Conservation (phyloP, 2,113 vertebrate genomes). For the Nanorana parkeri region DNA sequence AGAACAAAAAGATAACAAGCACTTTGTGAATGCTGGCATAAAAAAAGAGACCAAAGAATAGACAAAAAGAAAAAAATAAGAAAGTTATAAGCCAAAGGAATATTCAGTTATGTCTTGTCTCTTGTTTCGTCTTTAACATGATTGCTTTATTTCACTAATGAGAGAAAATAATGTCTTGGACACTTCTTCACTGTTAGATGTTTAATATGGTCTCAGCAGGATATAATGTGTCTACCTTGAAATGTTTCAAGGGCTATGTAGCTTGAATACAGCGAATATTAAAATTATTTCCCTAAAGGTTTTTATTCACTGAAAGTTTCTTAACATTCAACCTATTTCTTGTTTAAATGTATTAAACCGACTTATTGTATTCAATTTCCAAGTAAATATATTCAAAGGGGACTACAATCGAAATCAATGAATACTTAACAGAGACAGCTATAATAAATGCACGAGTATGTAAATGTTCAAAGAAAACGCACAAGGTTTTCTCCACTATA, state of each 20-base stretch:
- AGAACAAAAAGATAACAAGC: slow-evolving; percentile 51
- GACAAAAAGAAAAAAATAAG: slow-evolving; percentile 22
- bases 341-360: slow-evolving; percentile 48
- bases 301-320: slow-evolving; percentile 29
- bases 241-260: slow-evolving; percentile 45
- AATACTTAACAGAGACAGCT: slow-evolving; percentile 13
- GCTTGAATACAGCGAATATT: slow-evolving; percentile 46
- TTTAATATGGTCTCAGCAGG: slow-evolving; percentile 53
- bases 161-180: slow-evolving; percentile 49
- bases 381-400: slow-evolving; percentile 4
- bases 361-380: neutral
- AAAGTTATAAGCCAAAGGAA: slow-evolving; percentile 14
- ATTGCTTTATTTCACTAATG: slow-evolving; percentile 54
- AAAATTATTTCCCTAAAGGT: slow-evolving; percentile 48
- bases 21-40: slow-evolving; percentile 43
- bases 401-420: slow-evolving; percentile 14
- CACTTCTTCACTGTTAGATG: slow-evolving; percentile 51
- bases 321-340: neutral
- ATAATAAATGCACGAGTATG: slow-evolving; percentile 29
- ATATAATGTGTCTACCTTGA: slow-evolving; percentile 52
- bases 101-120: slow-evolving; percentile 10
- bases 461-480: slow-evolving; percentile 43
- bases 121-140: slow-evolving; percentile 50
- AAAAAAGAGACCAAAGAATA: slow-evolving; percentile 29
- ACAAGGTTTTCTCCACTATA: slow-evolving; percentile 17